Conservation (phyloP, 2,888 invertebrate genomes). For the Eutolmus rufibarbis region DNA sequence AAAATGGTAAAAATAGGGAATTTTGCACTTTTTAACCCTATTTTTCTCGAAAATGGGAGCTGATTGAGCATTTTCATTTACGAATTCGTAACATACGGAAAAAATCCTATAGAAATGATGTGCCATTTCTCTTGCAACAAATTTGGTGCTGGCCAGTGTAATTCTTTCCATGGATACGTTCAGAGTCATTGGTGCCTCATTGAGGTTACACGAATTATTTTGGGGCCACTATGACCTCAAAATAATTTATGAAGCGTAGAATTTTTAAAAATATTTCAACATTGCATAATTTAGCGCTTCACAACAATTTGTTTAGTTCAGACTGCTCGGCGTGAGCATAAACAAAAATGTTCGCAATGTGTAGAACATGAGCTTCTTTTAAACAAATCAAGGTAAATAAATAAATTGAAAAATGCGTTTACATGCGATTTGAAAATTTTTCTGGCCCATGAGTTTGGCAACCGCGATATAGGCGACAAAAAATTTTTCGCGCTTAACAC, state of each 20-base stretch:
- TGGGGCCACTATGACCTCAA: not conserved
- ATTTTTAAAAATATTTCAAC: not conserved
- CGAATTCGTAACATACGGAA: too few relatives aligned
- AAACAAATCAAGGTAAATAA: not conserved
- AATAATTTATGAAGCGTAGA: not conserved
- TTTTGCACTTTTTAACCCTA: too few relatives aligned
- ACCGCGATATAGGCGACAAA: not conserved
- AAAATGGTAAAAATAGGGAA: too few relatives aligned
- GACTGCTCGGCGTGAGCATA: not conserved
- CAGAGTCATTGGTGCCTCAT: too few relatives aligned
- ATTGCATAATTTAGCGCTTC: not conserved
- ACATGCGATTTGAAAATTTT: not conserved
- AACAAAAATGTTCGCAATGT: not conserved
- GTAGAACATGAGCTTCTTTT: not conserved
- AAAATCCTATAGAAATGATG: too few relatives aligned
- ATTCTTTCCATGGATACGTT: too few relatives aligned
- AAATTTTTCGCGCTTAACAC: not conserved
- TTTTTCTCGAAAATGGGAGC: too few relatives aligned
- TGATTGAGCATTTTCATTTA: too few relatives aligned
- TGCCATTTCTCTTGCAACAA: too few relatives aligned
- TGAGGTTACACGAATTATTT: not conserved
- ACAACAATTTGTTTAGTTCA: not conserved
- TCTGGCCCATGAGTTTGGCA: not conserved
- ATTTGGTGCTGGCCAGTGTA: too few relatives aligned
- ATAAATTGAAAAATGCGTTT: not conserved